A percentile compares a stretch with the other conserved stretches of the same genome.
phyloP scores from a whole-genome alignment of 2,888 invertebrate species.

The Phlogophora meticulosa region DNA sequence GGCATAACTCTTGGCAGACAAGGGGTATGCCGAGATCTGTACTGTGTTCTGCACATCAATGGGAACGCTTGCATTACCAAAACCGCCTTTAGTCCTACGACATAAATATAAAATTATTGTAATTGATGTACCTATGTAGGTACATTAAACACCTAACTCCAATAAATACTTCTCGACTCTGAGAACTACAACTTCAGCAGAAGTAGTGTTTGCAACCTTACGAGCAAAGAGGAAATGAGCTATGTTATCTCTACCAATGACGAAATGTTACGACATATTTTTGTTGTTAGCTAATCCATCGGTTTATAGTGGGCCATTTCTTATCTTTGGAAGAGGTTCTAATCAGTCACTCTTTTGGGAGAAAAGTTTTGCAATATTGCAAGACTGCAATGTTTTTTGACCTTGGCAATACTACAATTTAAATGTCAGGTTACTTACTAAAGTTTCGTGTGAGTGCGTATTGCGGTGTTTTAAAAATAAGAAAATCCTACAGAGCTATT shows the following conservation, averaged over 20 bases:
- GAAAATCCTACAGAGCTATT: conserved; percentile 76
- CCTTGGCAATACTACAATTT: conserved; percentile 53
- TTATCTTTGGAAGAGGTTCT: conserved; percentile 18
- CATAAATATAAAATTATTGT: no score
- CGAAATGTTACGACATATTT: conserved; percentile 18
- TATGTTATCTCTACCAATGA: conserved; percentile 6
- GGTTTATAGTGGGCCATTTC: neutral
- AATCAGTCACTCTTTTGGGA: neutral
- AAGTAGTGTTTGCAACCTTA: no score
- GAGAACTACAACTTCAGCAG: no score
- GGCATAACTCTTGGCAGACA: no score
- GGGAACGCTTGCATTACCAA: no score
- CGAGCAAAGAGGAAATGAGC: neutral
- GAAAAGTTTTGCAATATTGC: conserved; percentile 15
- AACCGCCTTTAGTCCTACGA: no score
- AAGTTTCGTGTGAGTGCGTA: conserved; percentile 75
- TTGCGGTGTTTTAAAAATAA: conserved; percentile 78
- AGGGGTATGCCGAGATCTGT: no score
- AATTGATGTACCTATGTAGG: no score
- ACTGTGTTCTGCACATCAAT: no score
- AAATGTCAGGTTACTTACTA: conserved; percentile 80
- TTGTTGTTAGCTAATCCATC: neutral
- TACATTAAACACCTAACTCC: no score
- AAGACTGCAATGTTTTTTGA: conserved; percentile 31
- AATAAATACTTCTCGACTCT: no score